Percentiles rank a stretch among this genome's conserved stretches.
Conservation (phyloP, 2,113 vertebrate genomes). For the Nasalis larvatus region DNA sequence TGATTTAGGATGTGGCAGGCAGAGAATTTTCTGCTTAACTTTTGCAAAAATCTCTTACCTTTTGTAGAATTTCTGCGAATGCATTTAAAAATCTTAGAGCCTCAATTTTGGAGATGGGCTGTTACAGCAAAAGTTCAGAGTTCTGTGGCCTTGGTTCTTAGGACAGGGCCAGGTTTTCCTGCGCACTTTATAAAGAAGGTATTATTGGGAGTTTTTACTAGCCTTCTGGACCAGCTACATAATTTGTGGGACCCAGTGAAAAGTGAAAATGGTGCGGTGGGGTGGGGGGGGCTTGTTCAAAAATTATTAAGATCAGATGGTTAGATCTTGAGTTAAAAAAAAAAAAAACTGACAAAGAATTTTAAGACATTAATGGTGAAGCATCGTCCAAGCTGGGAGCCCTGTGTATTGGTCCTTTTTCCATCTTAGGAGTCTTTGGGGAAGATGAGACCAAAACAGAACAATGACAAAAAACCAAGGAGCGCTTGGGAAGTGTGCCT, state of each 20-base stretch:
- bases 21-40: not conserved
- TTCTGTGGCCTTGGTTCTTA: too few relatives aligned
- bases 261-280: not conserved
- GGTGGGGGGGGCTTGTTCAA: not conserved
- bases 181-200: not conserved
- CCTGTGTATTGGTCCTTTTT: not conserved
- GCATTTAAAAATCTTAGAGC: not conserved
- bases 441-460: not conserved
- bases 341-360: too few relatives aligned
- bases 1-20: not conserved
- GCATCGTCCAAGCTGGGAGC: not conserved
- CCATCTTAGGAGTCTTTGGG: not conserved
- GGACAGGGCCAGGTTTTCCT: not conserved
- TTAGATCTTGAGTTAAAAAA: too few relatives aligned
- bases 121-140: rapidly evolving
- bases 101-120: not conserved
- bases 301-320: not conserved
- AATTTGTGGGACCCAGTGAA: not conserved
- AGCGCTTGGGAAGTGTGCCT: not conserved
- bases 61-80: not conserved
- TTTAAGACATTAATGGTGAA: not conserved
- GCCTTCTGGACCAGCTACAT: not conserved
- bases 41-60: not conserved
- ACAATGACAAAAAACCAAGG: too few relatives aligned
- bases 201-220: too few relatives aligned